Evolutionary conservation across 2,888 invertebrate genomes (phyloP).

Genomic region (Alitta virens): DNA sequence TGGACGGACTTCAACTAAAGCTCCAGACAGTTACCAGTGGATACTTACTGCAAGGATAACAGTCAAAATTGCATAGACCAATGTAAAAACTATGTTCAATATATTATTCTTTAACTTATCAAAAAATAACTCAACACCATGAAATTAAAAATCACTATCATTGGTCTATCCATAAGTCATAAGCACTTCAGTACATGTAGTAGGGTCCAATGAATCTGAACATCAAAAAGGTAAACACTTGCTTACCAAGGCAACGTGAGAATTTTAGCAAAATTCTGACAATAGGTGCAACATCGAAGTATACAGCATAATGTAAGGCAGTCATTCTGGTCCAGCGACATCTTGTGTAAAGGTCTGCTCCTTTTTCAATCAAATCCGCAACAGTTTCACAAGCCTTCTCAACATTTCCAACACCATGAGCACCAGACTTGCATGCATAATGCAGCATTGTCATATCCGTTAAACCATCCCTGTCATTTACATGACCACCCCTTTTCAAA

Average conservation of each 20-base stretch:
- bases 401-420: slow-evolving; percentile 56
- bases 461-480: slow-evolving; percentile 60
- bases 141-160: too few species aligned
- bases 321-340: slow-evolving; percentile 62
- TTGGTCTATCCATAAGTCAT: too few species aligned
- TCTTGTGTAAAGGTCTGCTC: slow-evolving; percentile 57
- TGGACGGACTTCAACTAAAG: too few species aligned
- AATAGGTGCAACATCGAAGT: slow-evolving; percentile 59
- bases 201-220: too few species aligned
- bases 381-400: slow-evolving; percentile 46
- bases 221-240: too few species aligned
- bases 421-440: slow-evolving; percentile 61
- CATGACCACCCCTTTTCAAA: slow-evolving; percentile 57
- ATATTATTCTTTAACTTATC: too few species aligned
- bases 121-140: too few species aligned
- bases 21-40: too few species aligned
- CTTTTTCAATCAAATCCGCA: slow-evolving; percentile 39
- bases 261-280: slow-evolving; percentile 52
- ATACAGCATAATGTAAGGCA: slow-evolving; percentile 60
- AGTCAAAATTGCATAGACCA: too few species aligned
- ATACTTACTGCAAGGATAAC: too few species aligned
- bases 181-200: too few species aligned
- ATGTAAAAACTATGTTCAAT: too few species aligned
- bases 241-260: slow-evolving; percentile 10
- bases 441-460: slow-evolving; percentile 62